A percentile compares a stretch with the other conserved stretches of the same genome.
These are phyloP conservation scores for Anhinga rufa DNA, from an alignment of 2,113 vertebrate species.

Conservation along the genomic window DNA sequence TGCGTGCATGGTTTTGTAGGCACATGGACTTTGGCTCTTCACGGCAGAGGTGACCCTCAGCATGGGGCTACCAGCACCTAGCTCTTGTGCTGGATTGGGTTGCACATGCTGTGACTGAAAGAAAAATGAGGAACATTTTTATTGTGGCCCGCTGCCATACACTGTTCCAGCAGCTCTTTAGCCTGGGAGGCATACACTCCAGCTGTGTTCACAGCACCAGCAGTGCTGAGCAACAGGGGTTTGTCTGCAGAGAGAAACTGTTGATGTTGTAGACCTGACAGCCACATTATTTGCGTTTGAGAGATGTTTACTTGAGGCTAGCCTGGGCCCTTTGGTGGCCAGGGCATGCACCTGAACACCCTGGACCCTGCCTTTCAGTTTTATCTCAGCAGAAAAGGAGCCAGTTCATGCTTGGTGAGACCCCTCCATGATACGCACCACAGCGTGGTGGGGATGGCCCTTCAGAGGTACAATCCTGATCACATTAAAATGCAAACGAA, in stretches of 20 bases:
- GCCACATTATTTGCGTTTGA: background rate
- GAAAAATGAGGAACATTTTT: background rate
- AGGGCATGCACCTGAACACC: background rate
- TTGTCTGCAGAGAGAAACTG: background rate
- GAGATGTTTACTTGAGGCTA: background rate
- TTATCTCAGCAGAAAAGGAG: background rate
- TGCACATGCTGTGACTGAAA: background rate
- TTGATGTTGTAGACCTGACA: no score
- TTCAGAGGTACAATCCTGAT: background rate
- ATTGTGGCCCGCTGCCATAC: no score
- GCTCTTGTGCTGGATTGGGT: background rate
- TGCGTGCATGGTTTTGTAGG: background rate
- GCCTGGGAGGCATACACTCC: no score
- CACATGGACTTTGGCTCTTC: background rate
- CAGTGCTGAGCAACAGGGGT: background rate
- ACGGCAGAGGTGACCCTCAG: background rate
- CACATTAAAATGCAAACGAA: background rate
- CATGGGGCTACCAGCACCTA: background rate
- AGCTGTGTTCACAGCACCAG: no score
- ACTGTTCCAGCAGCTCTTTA: background rate
- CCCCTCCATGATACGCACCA: background rate
- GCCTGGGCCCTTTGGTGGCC: background rate
- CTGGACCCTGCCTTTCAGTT: background rate
- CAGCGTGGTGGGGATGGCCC: accelerated
- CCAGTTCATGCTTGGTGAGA: background rate